Base-by-base conservation (phyloP, 2,113 vertebrate genomes). In the Xiphophorus couchianus region DNA sequence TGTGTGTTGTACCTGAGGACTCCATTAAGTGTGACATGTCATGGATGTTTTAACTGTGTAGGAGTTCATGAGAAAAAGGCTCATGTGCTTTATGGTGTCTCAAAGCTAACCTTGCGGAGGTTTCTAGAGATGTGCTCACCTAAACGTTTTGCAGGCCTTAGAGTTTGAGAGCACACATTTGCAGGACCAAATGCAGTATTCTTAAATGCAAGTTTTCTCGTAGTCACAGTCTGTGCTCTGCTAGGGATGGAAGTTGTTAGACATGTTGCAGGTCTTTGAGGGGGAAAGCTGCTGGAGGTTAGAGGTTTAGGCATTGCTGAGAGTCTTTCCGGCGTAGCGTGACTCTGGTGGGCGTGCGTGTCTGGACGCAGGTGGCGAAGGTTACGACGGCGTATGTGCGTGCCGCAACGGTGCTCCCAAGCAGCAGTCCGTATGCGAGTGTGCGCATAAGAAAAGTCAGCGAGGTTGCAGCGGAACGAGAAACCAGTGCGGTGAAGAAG, bases 401-500 rank as follows among this genome's bases (percentile, higher is more conserved):
- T 88, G 85, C 82, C 74, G 73, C 76, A 60, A 87, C 83, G 79
- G 86, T 87, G 78, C 73, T 80, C 76, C 72, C 78, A 73, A 83
- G 83, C 85, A 86, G 69, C 71, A 65, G 81, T 22, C 65, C 72
- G 66, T 67, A 37, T 44, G 69, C 42, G 69, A 35, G 66, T 19
- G 72, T 17, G 68, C 42, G 54, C 25, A 44, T 60, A 80, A 69
- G 80, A 78, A 77, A 73, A 86, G 84, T 87, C 74, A 80, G 63
- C 11, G 86, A 87, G 88, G 83, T 85, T 86, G 77, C 77, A 33
- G 69, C 78, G 89, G 92, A 92, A 92, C 90, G 91, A 80, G 78
- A 91, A 85, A 84, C 84, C 83, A 81, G 80, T 84, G 90, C 73
- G 88, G 83, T 68, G 84, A 83, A 67, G 86, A 80, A 82, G 85